Conservation (phyloP, 2,888 invertebrate species). For the Drosophila neotestacea region DNA sequence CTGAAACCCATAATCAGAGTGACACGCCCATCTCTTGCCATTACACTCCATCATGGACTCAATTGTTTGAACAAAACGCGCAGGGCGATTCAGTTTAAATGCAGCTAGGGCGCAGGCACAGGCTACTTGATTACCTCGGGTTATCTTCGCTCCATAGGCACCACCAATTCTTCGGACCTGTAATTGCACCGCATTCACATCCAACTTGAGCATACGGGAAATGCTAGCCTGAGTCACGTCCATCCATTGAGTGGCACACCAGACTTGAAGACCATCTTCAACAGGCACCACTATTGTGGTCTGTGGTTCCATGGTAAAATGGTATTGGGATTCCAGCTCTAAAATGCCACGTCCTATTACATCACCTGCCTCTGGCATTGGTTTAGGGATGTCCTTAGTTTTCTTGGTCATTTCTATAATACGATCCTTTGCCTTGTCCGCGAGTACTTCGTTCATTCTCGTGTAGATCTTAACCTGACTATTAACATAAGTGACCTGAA, state of each 20-base stretch:
- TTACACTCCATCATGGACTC: slow-evolving; percentile 90
- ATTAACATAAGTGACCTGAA: slow-evolving; percentile 86
- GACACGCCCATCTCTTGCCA: slow-evolving; percentile 89
- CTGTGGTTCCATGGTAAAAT: slow-evolving; percentile 91
- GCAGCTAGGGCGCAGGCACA: slow-evolving; percentile 90
- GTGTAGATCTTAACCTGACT: slow-evolving; percentile 68
- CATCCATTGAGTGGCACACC: slow-evolving; percentile 88
- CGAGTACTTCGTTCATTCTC: slow-evolving; percentile 86
- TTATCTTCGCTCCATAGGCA: slow-evolving; percentile 92
- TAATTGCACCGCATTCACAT: slow-evolving; percentile 89
- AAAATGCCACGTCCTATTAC: slow-evolving; percentile 85
- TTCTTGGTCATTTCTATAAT: too few relatives aligned
- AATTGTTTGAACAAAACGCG: slow-evolving; percentile 90
- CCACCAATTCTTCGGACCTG: slow-evolving; percentile 91
- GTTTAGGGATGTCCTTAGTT: too few relatives aligned
- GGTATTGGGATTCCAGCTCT: slow-evolving; percentile 89
- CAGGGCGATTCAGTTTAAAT: slow-evolving; percentile 87
- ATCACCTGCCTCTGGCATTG: too few relatives aligned
- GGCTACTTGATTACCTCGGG: slow-evolving; percentile 87
- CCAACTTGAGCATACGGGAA: slow-evolving; percentile 85
- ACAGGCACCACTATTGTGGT: slow-evolving; percentile 88
- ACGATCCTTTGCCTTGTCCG: slow-evolving; percentile 53
- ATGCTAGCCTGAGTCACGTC: slow-evolving; percentile 87
- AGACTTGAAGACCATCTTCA: slow-evolving; percentile 90
- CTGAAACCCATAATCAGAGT: slow-evolving; percentile 88